phyloP scores from a whole-genome alignment of 2,113 vertebrate genomes.

The Ptilorrhoa leucosticta region DNA sequence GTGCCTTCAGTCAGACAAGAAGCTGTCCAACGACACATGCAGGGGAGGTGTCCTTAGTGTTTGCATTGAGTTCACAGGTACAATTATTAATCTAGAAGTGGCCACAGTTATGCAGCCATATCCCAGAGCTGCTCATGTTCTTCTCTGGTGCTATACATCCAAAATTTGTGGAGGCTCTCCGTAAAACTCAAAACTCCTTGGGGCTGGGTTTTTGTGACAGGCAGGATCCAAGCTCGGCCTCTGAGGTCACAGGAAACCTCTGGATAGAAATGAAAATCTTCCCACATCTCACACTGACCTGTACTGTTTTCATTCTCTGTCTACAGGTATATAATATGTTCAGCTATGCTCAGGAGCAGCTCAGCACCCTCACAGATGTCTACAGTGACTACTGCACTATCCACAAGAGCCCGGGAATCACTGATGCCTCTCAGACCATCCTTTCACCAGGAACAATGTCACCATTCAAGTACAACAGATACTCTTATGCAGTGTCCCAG shows the following conservation, averaged over 20 bases:
- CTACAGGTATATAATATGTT: conserved; percentile 41
- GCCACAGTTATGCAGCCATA: not conserved
- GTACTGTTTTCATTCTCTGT: not conserved
- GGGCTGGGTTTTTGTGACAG: not conserved
- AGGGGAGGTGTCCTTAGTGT: not conserved
- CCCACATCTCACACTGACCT: not conserved
- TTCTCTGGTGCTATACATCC: not conserved
- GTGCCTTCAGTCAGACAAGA: not conserved
- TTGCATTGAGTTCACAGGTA: not conserved
- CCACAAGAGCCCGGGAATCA: not conserved
- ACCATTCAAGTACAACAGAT: not conserved
- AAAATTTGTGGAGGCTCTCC: not conserved
- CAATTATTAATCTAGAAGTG: not conserved
- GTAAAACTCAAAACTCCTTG: not conserved
- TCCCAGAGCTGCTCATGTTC: not conserved
- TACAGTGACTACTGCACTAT: conserved; percentile 42
- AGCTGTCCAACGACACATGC: not conserved
- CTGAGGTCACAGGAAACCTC: not conserved
- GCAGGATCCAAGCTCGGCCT: fast-evolving
- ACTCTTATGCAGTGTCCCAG: conserved; percentile 16
- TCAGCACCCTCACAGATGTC: conserved; percentile 9
- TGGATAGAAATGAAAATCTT: not conserved
- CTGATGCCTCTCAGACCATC: not conserved
- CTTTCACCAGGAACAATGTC: not conserved
- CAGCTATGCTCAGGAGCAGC: conserved; percentile 16